Percentiles rank a stretch among this genome's conserved stretches.
phyloP scores from a whole-genome alignment of 2,888 invertebrate genomes.

The Euphydryas editha region DNA sequence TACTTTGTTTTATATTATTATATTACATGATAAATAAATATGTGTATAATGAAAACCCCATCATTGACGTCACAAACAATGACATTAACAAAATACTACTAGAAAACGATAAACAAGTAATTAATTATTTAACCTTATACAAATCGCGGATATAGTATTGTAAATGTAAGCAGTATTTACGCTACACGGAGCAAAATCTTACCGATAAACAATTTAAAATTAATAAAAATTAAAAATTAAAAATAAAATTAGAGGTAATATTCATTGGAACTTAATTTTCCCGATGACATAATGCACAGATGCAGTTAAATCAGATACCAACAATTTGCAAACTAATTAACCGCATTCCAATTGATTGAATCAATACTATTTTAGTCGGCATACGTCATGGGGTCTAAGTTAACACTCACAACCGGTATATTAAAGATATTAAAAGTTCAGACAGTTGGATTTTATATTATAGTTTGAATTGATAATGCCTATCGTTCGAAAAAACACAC shows the following conservation, averaged over 20 bases:
- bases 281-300: conserved; percentile 25
- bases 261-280: background rate
- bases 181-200: no score
- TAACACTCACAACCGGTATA: conserved; percentile 31
- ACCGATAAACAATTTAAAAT: background rate
- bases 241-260: background rate
- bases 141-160: no score
- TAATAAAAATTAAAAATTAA: background rate
- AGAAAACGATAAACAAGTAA: no score
- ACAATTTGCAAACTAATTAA: conserved; percentile 48
- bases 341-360: conserved; percentile 44
- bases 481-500: conserved; percentile 3
- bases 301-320: conserved; percentile 40
- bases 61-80: no score
- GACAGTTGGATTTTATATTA: conserved; percentile 13
- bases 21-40: no score
- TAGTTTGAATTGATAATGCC: conserved; percentile 14
- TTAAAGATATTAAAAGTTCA: conserved; percentile 23
- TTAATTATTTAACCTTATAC: no score
- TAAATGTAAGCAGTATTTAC: no score
- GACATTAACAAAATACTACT: no score
- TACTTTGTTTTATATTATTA: no score
- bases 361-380: conserved; percentile 42
- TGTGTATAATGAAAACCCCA: no score
- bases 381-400: conserved; percentile 44